Percentiles rank a stretch among this genome's conserved stretches.
Conservation (phyloP, 2,113 vertebrate species). For the Eudyptes chrysolophus region DNA sequence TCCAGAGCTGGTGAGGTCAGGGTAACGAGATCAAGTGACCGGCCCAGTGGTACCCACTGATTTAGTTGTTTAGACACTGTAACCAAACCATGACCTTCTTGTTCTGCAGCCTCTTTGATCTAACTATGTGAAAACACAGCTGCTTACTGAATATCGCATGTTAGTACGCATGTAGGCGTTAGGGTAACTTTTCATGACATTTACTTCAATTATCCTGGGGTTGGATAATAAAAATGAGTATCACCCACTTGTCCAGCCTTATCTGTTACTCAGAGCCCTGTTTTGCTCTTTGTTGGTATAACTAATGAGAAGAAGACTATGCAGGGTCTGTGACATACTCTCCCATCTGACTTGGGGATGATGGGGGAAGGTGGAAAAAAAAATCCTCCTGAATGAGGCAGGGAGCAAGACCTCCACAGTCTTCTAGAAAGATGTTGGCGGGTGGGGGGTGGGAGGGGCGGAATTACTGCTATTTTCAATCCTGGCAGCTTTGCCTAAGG, state of each 20-base stretch:
- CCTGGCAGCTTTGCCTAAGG: not conserved
- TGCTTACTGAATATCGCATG: not conserved
- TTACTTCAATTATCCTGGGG: not conserved
- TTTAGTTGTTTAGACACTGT: slow-evolving; percentile 56
- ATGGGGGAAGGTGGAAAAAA: not conserved
- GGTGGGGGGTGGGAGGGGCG: too few relatives aligned
- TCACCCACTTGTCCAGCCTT: not conserved
- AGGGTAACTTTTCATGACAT: not conserved
- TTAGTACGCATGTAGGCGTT: not conserved
- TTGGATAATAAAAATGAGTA: not conserved
- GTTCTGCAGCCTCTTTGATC: slow-evolving; percentile 50
- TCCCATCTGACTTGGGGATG: not conserved
- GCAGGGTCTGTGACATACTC: not conserved
- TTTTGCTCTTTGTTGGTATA: not conserved
- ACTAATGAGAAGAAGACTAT: not conserved
- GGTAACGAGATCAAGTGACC: slow-evolving; percentile 47
- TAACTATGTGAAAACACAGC: slow-evolving; percentile 49
- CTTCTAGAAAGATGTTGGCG: not conserved
- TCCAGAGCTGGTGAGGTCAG: slow-evolving; percentile 50
- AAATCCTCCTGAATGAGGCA: not conserved
- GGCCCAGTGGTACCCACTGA: slow-evolving; percentile 31
- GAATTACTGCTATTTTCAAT: not conserved
- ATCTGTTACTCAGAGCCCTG: not conserved
- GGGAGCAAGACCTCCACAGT: not conserved
- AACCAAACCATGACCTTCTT: slow-evolving; percentile 55